Conservation (phyloP, 2,113 vertebrate genomes). For the Pedionomus torquatus region DNA sequence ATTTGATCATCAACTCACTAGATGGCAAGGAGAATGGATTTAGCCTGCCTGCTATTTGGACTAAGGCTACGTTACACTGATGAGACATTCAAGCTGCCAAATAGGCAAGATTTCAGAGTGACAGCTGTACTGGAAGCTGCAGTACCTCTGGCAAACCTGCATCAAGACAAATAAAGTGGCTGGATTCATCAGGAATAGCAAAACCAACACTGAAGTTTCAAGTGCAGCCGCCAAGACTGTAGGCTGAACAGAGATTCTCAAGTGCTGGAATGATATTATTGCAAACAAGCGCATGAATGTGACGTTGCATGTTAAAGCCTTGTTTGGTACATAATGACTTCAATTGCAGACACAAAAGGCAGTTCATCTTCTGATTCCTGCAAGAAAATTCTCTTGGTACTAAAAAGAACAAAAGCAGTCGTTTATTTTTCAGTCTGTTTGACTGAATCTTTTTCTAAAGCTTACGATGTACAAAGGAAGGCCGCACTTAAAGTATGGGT, state of each 20-base stretch:
- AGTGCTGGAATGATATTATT: background rate
- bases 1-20: background rate
- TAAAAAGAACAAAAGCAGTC: background rate
- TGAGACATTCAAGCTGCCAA: background rate
- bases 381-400: background rate
- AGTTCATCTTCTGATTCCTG: background rate
- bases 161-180: background rate
- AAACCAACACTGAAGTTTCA: background rate
- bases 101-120: background rate
- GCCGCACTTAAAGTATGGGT: accelerated
- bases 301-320: background rate
- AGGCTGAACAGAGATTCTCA: background rate
- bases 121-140: slow-evolving; percentile 47
- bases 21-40: background rate
- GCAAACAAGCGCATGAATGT: background rate
- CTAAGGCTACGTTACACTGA: background rate
- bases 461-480: background rate
- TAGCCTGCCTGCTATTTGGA: background rate
- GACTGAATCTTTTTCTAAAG: background rate
- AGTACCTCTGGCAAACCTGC: slow-evolving; percentile 12
- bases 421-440: background rate
- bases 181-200: slow-evolving; percentile 15
- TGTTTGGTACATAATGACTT: background rate
- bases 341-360: slow-evolving; percentile 5
- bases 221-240: background rate